Base-by-base conservation (phyloP, 1,140 invertebrate species). In the Macrocentrus cingulum region DNA sequence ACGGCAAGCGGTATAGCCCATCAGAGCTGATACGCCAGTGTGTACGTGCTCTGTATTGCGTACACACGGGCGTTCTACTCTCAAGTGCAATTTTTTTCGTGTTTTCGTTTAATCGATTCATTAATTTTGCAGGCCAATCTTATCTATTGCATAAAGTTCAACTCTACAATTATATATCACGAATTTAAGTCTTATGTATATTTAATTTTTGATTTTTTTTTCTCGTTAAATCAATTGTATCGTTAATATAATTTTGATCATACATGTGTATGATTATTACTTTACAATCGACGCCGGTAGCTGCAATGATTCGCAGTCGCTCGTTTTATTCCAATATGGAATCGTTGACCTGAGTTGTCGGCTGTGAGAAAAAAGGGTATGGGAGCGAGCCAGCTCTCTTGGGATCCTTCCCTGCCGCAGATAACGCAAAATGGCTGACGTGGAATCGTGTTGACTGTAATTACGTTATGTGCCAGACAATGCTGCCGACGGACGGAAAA, bases 311-410 rank as follows among this genome's bases (percentile, higher is more conserved):
- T n/a, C n/a, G 36, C 36, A 11, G 13, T 44, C 32, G 42, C 15
- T 34, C 25, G 18, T 56, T 56, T 49, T 22, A 39, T 39, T 56
- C 45, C 32, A 56, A 56, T 56, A 56, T 56, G 54, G 54, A 56
- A 56, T 56, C 54, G 45, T 56, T 56, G 54, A 56, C 54, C 54
- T 34, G 54, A 56, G 54, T 48, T 45, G 53, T 34, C 32, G 54
- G 18, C 29, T 56, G 54, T 56, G 44, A 49, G 54, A 48, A 56
- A 56, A 56, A 56, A n/a, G 54, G 32, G 23, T 56, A 56, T 16
- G 18, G 22, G 18, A 34, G 22, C 50, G 50, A 22, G 39, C 37
- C 20, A 39, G n/a, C n/a, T 18, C 32, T 52, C 49, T 53, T 37
- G 37, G n/a, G 37, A 54, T 54, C 37, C 37, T 54, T 54, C 23